phyloP scores from a whole-genome alignment of 1,140 invertebrate species.

The Aphidius ervi region DNA sequence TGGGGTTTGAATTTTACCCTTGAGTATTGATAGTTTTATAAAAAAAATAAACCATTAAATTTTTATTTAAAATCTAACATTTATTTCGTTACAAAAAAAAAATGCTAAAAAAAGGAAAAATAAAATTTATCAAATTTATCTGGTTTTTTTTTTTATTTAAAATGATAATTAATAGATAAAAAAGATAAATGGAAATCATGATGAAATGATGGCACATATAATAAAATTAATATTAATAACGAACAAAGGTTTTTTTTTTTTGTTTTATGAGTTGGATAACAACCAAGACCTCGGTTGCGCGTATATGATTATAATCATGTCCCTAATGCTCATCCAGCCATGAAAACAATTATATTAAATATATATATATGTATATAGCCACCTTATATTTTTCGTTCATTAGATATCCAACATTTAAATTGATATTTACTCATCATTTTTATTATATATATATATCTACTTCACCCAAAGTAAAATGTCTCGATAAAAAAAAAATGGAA shows the following conservation, averaged over 20 bases:
- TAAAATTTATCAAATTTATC: neutral
- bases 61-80: conserved; percentile 1
- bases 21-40: conserved; percentile 12
- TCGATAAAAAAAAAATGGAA: no score
- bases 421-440: neutral
- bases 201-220: neutral
- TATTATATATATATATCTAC: no score
- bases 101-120: no score
- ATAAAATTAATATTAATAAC: neutral
- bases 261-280: neutral
- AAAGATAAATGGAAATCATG: neutral
- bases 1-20: conserved; percentile 15
- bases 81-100: neutral
- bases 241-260: neutral
- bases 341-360: conserved; percentile 6
- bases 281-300: no score
- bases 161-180: neutral
- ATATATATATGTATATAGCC: neutral
- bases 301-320: neutral
- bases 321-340: conserved; percentile 17
- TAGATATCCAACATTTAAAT: neutral
- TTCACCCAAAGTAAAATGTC: no score
- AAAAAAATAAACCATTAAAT: conserved; percentile 8
- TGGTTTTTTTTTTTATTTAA: neutral
- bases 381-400: conserved; percentile 6